phyloP scores from a whole-genome alignment of 2,797 vertebrate species.

The Numenius phaeopus region DNA sequence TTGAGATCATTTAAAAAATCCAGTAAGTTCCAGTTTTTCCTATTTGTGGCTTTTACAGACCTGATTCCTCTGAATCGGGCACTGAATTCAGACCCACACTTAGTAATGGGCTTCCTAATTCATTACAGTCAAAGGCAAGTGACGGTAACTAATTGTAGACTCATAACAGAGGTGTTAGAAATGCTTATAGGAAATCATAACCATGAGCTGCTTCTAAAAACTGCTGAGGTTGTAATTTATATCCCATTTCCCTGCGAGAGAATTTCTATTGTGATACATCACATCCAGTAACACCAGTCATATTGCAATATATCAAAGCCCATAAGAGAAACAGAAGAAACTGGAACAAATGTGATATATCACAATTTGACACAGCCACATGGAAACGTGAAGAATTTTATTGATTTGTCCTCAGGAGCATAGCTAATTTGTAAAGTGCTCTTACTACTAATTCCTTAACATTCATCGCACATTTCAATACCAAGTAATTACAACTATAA shows the following conservation, averaged over 20 bases:
- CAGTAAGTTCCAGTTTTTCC: accelerated
- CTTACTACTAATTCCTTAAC: not conserved
- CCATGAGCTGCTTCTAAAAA: not conserved
- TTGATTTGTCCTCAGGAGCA: slow-evolving; percentile 6
- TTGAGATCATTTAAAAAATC: not conserved
- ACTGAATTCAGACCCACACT: not conserved
- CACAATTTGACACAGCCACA: not conserved
- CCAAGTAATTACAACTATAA: slow-evolving; percentile 29
- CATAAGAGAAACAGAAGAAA: not conserved
- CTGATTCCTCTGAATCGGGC: not conserved
- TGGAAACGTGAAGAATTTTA: not conserved
- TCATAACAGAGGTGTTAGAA: not conserved
- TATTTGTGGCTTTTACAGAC: not conserved
- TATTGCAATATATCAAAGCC: not conserved
- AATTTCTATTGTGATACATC: not conserved
- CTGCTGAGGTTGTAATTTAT: not conserved
- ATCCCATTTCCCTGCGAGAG: not conserved
- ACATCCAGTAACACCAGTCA: not conserved
- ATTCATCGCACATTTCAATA: slow-evolving; percentile 31
- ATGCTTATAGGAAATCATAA: not conserved
- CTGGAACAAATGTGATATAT: not conserved
- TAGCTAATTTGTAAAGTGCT: slow-evolving; percentile 11
- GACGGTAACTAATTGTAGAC: not conserved
- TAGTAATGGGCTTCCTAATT: not conserved
- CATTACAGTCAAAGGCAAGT: not conserved